Evolutionary conservation across 2,888 invertebrate genomes (phyloP).

Genomic region (Germaria angustata): DNA sequence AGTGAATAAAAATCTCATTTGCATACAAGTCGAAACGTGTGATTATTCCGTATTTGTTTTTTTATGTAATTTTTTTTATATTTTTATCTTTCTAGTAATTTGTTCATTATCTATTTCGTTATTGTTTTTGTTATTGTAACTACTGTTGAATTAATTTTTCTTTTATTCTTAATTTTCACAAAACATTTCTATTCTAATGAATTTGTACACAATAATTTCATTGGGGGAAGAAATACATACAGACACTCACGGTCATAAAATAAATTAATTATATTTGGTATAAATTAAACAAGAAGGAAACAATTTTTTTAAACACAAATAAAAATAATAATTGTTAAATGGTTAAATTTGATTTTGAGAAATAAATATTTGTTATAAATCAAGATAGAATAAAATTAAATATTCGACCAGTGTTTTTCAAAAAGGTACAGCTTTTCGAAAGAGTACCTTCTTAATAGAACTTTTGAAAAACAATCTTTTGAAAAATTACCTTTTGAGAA

Average conservation of each 20-base stretch:
- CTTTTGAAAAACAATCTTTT: too few relatives aligned
- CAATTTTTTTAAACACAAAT: too few relatives aligned
- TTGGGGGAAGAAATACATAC: neutral
- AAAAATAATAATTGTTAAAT: too few relatives aligned
- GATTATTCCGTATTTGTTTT: neutral
- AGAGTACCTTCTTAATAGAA: too few relatives aligned
- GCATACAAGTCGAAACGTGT: constrained; percentile 10
- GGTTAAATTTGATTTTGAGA: too few relatives aligned
- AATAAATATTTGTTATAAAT: too few relatives aligned
- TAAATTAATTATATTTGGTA: neutral
- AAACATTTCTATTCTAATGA: neutral
- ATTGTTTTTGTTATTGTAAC: neutral
- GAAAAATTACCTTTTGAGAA: too few relatives aligned
- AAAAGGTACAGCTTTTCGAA: too few relatives aligned
- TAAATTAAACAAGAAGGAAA: neutral
- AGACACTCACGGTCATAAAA: neutral
- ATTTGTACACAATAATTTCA: neutral
- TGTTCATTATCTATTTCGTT: constrained; percentile 64
- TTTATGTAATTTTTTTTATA: neutral
- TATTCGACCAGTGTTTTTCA: too few relatives aligned
- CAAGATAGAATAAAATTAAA: too few relatives aligned
- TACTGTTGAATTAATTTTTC: neutral
- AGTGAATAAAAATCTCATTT: neutral
- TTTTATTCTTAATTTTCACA: neutral
- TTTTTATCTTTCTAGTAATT: neutral